phyloP scores from a whole-genome alignment of 2,888 invertebrate species.

The Pristionchus arcanus region DNA sequence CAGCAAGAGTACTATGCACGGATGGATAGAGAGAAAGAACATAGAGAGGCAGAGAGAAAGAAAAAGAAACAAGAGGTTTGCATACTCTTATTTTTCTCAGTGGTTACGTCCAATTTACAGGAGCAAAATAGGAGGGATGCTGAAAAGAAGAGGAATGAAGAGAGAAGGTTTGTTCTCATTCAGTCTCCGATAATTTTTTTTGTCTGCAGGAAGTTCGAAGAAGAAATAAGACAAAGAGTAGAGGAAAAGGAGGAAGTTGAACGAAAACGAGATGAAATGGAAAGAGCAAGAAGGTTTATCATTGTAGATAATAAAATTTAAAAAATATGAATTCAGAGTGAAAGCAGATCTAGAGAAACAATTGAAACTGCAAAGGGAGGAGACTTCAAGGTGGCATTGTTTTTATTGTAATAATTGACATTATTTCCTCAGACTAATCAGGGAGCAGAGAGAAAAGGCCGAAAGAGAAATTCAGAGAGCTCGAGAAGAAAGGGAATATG shows the following conservation, averaged over 20 bases:
- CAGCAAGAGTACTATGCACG: no score
- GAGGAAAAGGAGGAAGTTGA: neutral
- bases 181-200: neutral
- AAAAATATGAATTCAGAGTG: neutral
- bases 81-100: neutral
- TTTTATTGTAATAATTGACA: no score
- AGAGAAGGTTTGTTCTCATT: neutral
- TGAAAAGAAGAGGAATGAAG: neutral
- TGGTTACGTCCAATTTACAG: neutral
- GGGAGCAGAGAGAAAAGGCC: no score
- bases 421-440: no score
- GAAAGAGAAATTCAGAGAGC: no score
- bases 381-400: neutral
- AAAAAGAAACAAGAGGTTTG: neutral
- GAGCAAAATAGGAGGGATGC: neutral
- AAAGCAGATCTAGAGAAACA: neutral
- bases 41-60: neutral
- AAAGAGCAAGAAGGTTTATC: neutral
- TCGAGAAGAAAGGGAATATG: no score
- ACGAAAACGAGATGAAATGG: neutral
- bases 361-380: neutral
- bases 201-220: neutral
- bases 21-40: no score
- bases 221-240: neutral
- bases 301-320: neutral